Percentiles rank a stretch among this genome's conserved stretches.
These are phyloP conservation scores for Eupithecia centaureata DNA, from an alignment of 2,888 invertebrate species.

Conservation along the genomic window DNA sequence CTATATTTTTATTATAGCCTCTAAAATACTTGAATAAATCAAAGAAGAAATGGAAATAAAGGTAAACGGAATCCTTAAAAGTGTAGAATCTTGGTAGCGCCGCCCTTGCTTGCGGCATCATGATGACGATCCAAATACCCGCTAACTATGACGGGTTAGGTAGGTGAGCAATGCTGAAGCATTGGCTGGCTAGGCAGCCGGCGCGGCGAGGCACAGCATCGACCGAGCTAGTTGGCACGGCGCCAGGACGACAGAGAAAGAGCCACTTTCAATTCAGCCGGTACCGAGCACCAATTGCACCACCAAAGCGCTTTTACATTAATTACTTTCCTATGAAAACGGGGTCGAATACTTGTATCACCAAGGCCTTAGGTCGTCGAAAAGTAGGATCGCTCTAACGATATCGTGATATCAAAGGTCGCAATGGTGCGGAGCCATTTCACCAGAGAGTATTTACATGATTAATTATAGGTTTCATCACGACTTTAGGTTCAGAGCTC, in stretches of 20 bases:
- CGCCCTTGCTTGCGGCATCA: too few relatives aligned
- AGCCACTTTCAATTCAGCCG: slow-evolving; percentile 61
- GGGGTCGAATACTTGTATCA: slow-evolving; percentile 15
- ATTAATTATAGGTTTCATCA: background rate
- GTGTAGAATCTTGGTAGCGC: too few relatives aligned
- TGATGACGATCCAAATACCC: background rate
- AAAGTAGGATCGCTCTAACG: background rate
- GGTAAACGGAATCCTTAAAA: too few relatives aligned
- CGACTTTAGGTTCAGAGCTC: too few relatives aligned
- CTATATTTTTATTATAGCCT: too few relatives aligned
- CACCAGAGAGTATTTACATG: background rate
- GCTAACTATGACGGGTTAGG: background rate
- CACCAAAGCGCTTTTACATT: slow-evolving; percentile 43
- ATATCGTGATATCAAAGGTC: background rate
- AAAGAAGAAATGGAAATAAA: too few relatives aligned
- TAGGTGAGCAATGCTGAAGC: slow-evolving; percentile 7
- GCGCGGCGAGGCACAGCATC: slow-evolving; percentile 54
- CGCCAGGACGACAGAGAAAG: slow-evolving; percentile 61
- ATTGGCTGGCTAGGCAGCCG: slow-evolving; percentile 32
- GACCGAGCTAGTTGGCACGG: slow-evolving; percentile 68
- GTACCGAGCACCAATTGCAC: slow-evolving; percentile 54
- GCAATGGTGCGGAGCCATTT: background rate
- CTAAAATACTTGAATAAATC: too few relatives aligned
- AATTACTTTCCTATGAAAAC: slow-evolving; percentile 44
- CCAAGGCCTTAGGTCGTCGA: slow-evolving; percentile 6